Base-by-base conservation (phyloP, 2,113 vertebrate genomes). In the Chaetodon auriga region DNA sequence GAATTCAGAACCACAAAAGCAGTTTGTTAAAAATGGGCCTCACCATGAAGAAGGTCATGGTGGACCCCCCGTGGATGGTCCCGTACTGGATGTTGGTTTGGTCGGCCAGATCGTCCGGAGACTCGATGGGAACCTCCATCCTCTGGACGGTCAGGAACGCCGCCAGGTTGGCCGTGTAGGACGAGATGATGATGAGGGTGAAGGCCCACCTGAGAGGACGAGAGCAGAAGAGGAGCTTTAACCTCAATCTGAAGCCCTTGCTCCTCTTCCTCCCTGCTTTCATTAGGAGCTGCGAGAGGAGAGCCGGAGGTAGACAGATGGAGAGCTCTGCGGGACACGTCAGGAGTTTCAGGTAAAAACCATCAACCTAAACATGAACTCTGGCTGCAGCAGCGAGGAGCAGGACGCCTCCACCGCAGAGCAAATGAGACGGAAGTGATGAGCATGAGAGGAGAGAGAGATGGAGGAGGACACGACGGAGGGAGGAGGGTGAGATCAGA, bases 111-210 rank as follows among this genome's bases (percentile, higher is more conserved):
- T 98, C 97, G 0, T 98, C 97, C 0, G 97, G 95, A 0, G 97
- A 98, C 92, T 98, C 97, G 14, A 98, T 96, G 0, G 97, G 97
- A 73, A 94, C 97, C 95, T 98, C 97, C 97, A 98, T 98, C 78
- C 97, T 95, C 94, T 98, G 97, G 65, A 98, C 97, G 0, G 97
- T 98, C 69, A 98, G 96, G 84, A 98, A 98, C 16, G 97, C 97
- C 0, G 98, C 98, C 87, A 99, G 96, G 92, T 99, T 99, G 80
- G 98, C 98, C 60, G 98, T 99, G 77, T 99, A 99, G 77, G 98
- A 99, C 35, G 98, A 99, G 93, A 99, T 99, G 92, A 99, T 99
- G 95, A 99, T 99, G 93, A 99, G 97, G 0, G 98, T 99, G 94
- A 99, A 99, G 96, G 97, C 97, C 97, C 97, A 98, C 97, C 97